These are phyloP conservation scores for Furnarius figulus DNA, from an alignment of 2,113 vertebrate species.

Conservation along the genomic window DNA sequence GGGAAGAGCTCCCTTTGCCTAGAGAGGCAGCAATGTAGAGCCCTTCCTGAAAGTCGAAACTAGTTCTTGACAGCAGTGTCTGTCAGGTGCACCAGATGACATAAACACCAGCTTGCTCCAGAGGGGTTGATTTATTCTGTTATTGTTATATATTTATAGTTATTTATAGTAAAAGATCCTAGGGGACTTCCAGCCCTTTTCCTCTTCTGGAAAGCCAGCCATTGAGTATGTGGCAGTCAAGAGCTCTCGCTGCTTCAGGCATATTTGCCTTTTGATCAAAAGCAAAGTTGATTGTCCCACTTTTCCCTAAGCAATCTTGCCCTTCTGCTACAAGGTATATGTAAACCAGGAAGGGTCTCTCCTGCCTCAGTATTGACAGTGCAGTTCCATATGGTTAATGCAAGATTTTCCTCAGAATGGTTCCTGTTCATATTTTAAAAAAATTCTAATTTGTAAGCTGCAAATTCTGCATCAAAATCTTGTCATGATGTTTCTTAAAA, in stretches of 20 bases:
- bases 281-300: not conserved
- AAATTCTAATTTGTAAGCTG: not conserved
- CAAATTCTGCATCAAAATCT: not conserved
- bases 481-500: not conserved
- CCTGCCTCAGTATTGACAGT: not conserved
- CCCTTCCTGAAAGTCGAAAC: not conserved
- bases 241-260: not conserved
- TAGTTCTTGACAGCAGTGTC: not conserved
- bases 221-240: not conserved
- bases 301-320: not conserved
- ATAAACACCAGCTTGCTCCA: not conserved
- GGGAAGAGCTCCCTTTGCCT: not conserved
- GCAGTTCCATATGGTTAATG: not conserved
- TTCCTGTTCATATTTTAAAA: not conserved
- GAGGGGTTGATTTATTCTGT: not conserved
- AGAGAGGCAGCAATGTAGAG: not conserved
- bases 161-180: not conserved
- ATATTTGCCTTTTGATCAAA: constrained; percentile 5
- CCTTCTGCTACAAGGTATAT: not conserved
- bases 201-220: not conserved
- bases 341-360: not conserved
- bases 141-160: not conserved
- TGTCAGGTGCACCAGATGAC: not conserved
- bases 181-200: not conserved
- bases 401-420: not conserved